Conservation (phyloP, 1,140 invertebrate genomes). For the Lanistes nyassanus region DNA sequence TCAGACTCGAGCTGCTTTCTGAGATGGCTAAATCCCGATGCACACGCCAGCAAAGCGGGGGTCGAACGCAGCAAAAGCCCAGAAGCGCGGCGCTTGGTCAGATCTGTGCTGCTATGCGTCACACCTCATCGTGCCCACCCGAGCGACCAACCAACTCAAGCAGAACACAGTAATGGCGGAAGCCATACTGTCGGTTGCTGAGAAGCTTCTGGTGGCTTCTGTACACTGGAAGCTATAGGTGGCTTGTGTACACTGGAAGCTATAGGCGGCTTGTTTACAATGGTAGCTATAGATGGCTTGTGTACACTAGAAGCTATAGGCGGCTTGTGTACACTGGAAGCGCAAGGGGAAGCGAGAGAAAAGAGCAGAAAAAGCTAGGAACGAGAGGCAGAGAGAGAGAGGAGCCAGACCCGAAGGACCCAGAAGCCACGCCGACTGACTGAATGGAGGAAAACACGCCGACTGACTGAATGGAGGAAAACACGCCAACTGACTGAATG, state of each 20-base stretch:
- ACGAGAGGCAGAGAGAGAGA: conserved; percentile 7
- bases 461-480: too few species aligned
- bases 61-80: too few species aligned
- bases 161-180: not conserved
- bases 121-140: too few species aligned
- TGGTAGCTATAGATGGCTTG: not conserved
- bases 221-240: not conserved
- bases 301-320: not conserved
- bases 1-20: too few species aligned
- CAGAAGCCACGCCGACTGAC: too few species aligned
- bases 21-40: too few species aligned
- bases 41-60: too few species aligned
- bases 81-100: too few species aligned
- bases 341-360: not conserved
- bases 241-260: not conserved
- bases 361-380: conserved; percentile 4
- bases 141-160: not conserved
- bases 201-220: not conserved
- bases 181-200: not conserved
- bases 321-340: not conserved
- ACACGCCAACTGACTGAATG: too few species aligned
- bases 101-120: too few species aligned
- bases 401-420: too few species aligned
- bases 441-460: too few species aligned
- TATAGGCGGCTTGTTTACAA: not conserved